Evolutionary conservation across 2,888 invertebrate species (phyloP).

Genomic region (Gordius sp.): DNA sequence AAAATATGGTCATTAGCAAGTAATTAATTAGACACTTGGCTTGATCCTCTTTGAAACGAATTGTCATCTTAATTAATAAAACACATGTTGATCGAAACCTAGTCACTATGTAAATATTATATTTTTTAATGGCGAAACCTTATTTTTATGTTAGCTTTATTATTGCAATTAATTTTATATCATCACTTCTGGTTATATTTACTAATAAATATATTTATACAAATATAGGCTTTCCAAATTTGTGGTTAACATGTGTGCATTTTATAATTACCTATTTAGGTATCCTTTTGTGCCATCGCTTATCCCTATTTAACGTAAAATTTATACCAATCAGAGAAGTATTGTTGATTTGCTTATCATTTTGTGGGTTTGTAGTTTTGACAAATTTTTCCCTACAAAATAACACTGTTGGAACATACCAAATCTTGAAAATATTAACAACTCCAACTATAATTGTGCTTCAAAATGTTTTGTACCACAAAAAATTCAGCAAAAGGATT

Average conservation of each 20-base stretch:
- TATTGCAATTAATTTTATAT: conserved; percentile 13
- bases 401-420: conserved; percentile 8
- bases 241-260: not conserved
- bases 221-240: conserved; percentile 9
- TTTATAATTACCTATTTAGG: conserved; percentile 11
- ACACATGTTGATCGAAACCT: no score
- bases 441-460: not conserved
- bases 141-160: no score
- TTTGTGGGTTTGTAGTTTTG: conserved; percentile 11
- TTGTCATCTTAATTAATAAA: no score
- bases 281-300: not conserved
- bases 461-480: not conserved
- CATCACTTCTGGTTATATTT: conserved; percentile 8
- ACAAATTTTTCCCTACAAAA: conserved; percentile 14
- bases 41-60: no score
- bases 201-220: conserved; percentile 4
- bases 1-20: no score
- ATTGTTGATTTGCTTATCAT: not conserved
- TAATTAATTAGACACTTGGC: no score
- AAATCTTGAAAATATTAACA: conserved; percentile 3
- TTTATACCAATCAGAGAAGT: not conserved
- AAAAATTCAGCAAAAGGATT: not conserved
- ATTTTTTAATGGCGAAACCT: no score
- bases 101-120: not conserved
- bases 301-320: not conserved